Evolutionary conservation across 2,888 invertebrate species (phyloP), one percentile per base, ranked within the genome.

Genomic region (Brassicogethes aeneus): DNA sequence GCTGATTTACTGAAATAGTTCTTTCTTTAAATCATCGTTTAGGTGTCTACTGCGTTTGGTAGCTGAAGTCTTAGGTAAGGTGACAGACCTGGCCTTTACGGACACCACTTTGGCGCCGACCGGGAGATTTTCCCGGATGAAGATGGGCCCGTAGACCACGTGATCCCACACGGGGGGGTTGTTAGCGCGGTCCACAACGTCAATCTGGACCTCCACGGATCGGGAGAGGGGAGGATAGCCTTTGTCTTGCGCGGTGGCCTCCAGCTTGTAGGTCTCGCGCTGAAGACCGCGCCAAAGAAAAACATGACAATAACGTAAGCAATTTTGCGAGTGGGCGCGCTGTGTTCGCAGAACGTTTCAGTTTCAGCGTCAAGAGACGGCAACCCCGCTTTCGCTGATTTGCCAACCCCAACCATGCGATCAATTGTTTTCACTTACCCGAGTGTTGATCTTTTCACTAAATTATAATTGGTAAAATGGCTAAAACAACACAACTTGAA

Each of bases 231-330:
- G 85, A 71, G 91, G 91, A 73, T 81, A 86, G 70, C 95, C 95
- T 79, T 90, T 91, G 79, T 96, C 96, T 82, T 91, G 85, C 74
- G 95, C 95, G 81, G 88, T 91, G 73, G 95, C 94, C 80, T 90
- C 90, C 82, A 95, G 82, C 80, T 89, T 91, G 85, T 93, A 94
- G 70, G 91, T 89, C 80, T 92, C 93, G 79, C 92, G 88, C 92
- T 92, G 54, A 43, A 45, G 43, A 41, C 34, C 41, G 42, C 37
- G 36, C 39, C 39, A 39, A n/a, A n/a, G n/a, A n/a, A n/a, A 38
- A 15, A 23, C n/a, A 12, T 36, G 37, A 12, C 2, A 14, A 14
- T 15, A 29, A 12, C 15, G 23, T 15, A 15, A 29, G 3, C 15
- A 29, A 16, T 36, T 16, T 36, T 30, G 13, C 13, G 36, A 16